Evolutionary conservation across 2,113 vertebrate species (phyloP).

Genomic region (Nannobrachium achirus): DNA sequence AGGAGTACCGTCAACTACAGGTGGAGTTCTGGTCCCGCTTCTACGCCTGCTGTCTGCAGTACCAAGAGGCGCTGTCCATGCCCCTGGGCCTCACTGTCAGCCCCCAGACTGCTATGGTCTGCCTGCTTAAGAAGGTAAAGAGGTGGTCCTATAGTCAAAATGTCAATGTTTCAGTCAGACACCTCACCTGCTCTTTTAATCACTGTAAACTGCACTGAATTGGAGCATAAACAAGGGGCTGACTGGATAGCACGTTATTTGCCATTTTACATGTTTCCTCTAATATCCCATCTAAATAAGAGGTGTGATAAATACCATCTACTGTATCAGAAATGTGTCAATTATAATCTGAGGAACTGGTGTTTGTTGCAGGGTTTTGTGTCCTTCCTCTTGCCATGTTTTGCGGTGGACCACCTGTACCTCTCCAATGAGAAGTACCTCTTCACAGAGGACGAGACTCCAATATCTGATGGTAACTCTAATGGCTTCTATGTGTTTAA

Average conservation of each 20-base stretch:
- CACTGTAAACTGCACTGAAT: no score
- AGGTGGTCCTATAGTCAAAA: not conserved
- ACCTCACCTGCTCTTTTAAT: not conserved
- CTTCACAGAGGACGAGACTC: slow-evolving; percentile 86
- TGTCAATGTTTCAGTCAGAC: not conserved
- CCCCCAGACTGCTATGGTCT: slow-evolving; percentile 85
- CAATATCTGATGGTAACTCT: slow-evolving; percentile 85
- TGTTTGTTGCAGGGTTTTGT: slow-evolving; percentile 82
- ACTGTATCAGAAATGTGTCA: no score
- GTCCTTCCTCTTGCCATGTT: slow-evolving; percentile 91
- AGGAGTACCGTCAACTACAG: slow-evolving; percentile 92
- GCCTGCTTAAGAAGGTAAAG: slow-evolving; percentile 89
- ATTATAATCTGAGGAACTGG: no score
- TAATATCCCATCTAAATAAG: no score
- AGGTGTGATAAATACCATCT: no score
- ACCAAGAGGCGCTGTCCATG: slow-evolving; percentile 88
- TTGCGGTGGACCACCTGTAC: slow-evolving; percentile 92
- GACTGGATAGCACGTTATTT: no score
- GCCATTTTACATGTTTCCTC: no score
- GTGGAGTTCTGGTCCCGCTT: slow-evolving; percentile 97
- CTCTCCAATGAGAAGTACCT: slow-evolving; percentile 88
- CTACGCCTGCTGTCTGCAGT: slow-evolving; percentile 94
- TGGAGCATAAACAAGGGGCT: no score
- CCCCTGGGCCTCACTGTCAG: slow-evolving; percentile 88
- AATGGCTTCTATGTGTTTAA: no score